phyloP scores from a whole-genome alignment of 1,140 invertebrate genomes.

The Lethrus apterus region DNA sequence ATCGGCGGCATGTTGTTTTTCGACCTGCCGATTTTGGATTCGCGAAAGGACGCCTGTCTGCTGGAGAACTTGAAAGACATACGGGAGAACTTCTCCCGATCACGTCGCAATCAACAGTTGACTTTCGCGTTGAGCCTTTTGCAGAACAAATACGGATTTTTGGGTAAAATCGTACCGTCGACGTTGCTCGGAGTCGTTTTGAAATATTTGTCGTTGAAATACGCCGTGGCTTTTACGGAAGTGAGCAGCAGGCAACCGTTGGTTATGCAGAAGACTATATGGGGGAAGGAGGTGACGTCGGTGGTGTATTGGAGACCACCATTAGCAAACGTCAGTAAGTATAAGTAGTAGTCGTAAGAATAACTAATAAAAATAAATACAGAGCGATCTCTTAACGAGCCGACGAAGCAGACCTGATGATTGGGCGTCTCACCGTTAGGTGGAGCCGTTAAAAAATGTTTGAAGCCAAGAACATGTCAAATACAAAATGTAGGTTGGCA shows the following conservation, averaged over 20 bases:
- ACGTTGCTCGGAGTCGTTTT: constrained; percentile 58
- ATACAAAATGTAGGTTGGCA: too few relatives aligned
- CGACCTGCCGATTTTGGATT: constrained; percentile 40
- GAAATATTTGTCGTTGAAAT: constrained; percentile 63
- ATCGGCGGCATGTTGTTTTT: constrained; percentile 43
- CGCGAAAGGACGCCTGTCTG: constrained; percentile 36
- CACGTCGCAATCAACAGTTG: constrained; percentile 55
- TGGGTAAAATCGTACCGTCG: constrained; percentile 60
- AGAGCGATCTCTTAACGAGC: background rate
- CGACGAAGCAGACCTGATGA: too few relatives aligned
- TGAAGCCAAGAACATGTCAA: too few relatives aligned
- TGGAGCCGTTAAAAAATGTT: background rate
- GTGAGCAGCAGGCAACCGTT: constrained; percentile 48
- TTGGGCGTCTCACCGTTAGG: too few relatives aligned
- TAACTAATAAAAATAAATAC: background rate
- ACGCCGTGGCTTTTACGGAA: constrained; percentile 64
- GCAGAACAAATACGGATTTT: constrained; percentile 56
- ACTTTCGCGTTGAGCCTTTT: constrained; percentile 60
- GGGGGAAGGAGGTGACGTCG: constrained; percentile 59
- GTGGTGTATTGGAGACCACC: constrained; percentile 71
- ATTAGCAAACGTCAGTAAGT: constrained; percentile 71
- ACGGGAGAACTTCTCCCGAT: constrained; percentile 50
- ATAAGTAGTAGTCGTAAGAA: constrained; percentile 18
- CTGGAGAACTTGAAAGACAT: constrained; percentile 44
- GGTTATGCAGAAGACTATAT: constrained; percentile 43